Evolutionary conservation across 2,888 invertebrate genomes (phyloP).

Genomic region (Scotopteryx bipunctaria): DNA sequence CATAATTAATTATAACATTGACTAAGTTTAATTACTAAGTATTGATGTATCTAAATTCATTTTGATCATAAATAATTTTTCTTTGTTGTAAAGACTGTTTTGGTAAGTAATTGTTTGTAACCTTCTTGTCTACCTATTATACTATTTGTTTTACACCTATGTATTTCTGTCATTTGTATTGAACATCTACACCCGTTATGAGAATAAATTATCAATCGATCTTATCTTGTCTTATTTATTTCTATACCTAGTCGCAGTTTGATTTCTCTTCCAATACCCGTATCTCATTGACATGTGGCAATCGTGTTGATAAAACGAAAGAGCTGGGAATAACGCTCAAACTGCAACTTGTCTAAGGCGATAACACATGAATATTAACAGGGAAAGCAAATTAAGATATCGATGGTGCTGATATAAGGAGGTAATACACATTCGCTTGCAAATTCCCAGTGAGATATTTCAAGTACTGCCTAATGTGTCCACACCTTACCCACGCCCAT

Average conservation of each 20-base stretch:
- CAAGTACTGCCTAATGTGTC: slow-evolving; percentile 15
- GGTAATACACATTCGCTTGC: slow-evolving; percentile 41
- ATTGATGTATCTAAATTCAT: too few species aligned
- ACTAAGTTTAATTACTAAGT: too few species aligned
- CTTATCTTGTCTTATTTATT: slow-evolving; percentile 11
- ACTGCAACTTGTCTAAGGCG: slow-evolving; percentile 2
- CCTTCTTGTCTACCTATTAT: too few species aligned
- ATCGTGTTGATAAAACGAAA: neutral
- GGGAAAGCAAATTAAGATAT: slow-evolving; percentile 46
- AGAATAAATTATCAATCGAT: slow-evolving; percentile 17
- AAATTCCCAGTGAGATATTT: slow-evolving; percentile 23
- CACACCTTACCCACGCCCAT: slow-evolving; percentile 22
- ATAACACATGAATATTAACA: neutral
- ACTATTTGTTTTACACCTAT: too few species aligned
- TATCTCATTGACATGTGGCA: neutral
- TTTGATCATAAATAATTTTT: too few species aligned
- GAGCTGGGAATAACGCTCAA: neutral
- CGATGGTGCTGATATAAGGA: slow-evolving; percentile 26
- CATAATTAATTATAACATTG: too few species aligned
- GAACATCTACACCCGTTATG: neutral
- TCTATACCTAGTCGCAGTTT: neutral
- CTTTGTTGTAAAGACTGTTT: too few species aligned
- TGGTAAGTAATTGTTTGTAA: too few species aligned
- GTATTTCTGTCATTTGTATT: slow-evolving; percentile 7
- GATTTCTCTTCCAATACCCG: slow-evolving; percentile 1